Percentiles rank a stretch among this genome's conserved stretches.
These are phyloP conservation scores for Oophaga sylvatica DNA, from an alignment of 2,797 vertebrate species.

Conservation along the genomic window DNA sequence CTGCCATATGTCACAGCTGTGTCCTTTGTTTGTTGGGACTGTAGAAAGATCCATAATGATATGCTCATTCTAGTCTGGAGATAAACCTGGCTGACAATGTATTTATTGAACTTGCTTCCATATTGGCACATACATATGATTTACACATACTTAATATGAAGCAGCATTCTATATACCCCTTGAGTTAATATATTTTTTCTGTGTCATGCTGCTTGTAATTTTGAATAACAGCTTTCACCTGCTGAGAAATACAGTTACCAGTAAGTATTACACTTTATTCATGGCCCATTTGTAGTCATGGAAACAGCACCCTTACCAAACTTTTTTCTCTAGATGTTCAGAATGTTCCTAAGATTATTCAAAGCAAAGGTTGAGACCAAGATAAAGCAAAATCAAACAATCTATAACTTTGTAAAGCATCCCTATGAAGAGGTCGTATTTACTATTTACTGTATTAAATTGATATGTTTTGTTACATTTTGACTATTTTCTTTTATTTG, in stretches of 20 bases:
- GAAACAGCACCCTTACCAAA: conserved; percentile 76
- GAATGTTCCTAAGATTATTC: conserved; percentile 71
- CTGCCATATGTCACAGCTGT: conserved; percentile 46
- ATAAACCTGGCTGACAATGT: conserved; percentile 49
- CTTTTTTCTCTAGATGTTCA: conserved; percentile 69
- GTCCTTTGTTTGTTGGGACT: conserved; percentile 36
- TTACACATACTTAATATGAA: conserved; percentile 73
- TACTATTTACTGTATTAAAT: conserved; percentile 54
- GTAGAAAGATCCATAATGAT: conserved; percentile 35
- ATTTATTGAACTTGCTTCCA: conserved; percentile 48
- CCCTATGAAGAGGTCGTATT: conserved; percentile 48
- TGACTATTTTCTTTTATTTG: conserved; percentile 13
- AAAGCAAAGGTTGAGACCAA: conserved; percentile 62
- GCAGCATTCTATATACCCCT: conserved; percentile 67
- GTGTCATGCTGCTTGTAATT: conserved; percentile 70
- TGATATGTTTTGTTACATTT: conserved; percentile 39
- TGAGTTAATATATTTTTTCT: conserved; percentile 74
- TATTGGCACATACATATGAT: conserved; percentile 67
- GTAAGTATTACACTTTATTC: conserved; percentile 72
- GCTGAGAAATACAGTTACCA: conserved; percentile 72
- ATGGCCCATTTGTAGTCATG: conserved; percentile 80
- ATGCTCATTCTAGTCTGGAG: conserved; percentile 41
- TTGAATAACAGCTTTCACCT: conserved; percentile 76
- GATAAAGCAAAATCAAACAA: conserved; percentile 66
- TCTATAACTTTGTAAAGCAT: conserved; percentile 54